Evolutionary conservation across 1,140 invertebrate species (phyloP).

Genomic region (Sarcophaga bullata): DNA sequence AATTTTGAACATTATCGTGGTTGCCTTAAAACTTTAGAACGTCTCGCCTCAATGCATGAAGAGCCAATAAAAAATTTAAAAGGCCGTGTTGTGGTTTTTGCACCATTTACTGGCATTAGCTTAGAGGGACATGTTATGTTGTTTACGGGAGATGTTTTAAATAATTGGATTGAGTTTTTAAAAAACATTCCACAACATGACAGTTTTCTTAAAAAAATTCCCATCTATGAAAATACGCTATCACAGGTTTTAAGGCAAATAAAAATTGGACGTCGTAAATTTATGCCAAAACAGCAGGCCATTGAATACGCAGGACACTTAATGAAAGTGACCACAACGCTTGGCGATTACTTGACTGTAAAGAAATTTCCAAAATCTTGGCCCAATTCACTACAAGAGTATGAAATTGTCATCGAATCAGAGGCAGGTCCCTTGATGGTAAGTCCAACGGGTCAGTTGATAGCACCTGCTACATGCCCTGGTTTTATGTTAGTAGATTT

Average conservation of each 20-base stretch:
- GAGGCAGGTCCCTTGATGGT: conserved; percentile 92
- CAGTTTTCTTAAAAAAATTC: conserved; percentile 76
- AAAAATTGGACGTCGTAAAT: conserved; percentile 87
- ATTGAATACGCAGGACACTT: conserved; percentile 85
- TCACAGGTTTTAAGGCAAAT: conserved; percentile 84
- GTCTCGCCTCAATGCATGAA: conserved; percentile 77
- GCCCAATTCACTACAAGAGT: conserved; percentile 76
- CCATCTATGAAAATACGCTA: conserved; percentile 83
- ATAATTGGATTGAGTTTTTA: conserved; percentile 90
- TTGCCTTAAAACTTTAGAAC: conserved; percentile 80
- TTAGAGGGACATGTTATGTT: conserved; percentile 88
- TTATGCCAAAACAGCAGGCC: conserved; percentile 88
- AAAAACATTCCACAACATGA: conserved; percentile 84
- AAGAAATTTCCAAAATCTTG: conserved; percentile 77
- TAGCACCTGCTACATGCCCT: conserved; percentile 89
- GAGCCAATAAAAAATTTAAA: conserved; percentile 74
- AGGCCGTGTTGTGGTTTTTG: conserved; percentile 82
- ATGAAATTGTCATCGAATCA: conserved; percentile 92
- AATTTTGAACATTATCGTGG: conserved; percentile 87
- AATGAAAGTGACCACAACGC: conserved; percentile 80
- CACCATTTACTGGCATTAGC: conserved; percentile 87
- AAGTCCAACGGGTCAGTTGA: conserved; percentile 92
- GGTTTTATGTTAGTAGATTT: conserved; percentile 85
- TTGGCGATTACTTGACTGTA: conserved; percentile 80
- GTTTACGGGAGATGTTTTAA: conserved; percentile 88